Evolutionary conservation across 37 sponge, comb jelly and placozoan species (phyloP), one percentile per base, ranked within the genome.

Genomic region (Ianthella basta): DNA sequence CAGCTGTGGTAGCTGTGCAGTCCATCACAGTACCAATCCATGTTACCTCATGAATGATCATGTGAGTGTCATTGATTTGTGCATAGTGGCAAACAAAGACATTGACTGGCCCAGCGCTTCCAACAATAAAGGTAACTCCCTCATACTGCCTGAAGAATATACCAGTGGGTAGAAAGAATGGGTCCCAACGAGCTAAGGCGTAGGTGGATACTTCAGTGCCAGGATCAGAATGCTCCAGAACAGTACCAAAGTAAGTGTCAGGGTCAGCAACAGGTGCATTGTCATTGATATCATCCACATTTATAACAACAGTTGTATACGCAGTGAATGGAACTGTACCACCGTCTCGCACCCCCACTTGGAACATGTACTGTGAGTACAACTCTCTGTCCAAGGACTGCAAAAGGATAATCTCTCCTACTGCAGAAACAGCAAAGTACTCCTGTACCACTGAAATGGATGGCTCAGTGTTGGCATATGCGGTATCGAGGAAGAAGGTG

Each of bases 221-320:
- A 81, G 15, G 12, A 2, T 13, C 37, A 30, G 79, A 59, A 10
- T 67, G 57, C 56, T 95, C 96, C 0, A 70, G 44, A 6, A 95
- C 80, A 44, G 39, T 74, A 10, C 64, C 90, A 80, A 57, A 67
- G 67, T 92, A 92, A 0, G 4, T 38, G 21, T 23, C 38, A 30
- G 91, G 92, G 57, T 92, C 87, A 23, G 89, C 84, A 70, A 84
- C 55, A 13, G 94, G 93, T 13, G 86, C 57, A 72, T 82, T 79
- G 23, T 95, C 93, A 73, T 95, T 95, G 56, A 88, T 82, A 70
- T 92, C 91, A 21, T 82, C 0, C 14, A 95, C 88, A 40, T 0
- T 27, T 8, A 95, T 69, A 2, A 55, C 86, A 21, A 95, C 89
- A 15, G 44, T 83, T 16, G 87, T 75, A 55, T 54, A 73, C 0